A percentile compares a stretch with the other conserved stretches of the same genome.
Evolutionary conservation across 1,140 invertebrate species (phyloP).

Genomic region (Pogonomyrmex barbatus): DNA sequence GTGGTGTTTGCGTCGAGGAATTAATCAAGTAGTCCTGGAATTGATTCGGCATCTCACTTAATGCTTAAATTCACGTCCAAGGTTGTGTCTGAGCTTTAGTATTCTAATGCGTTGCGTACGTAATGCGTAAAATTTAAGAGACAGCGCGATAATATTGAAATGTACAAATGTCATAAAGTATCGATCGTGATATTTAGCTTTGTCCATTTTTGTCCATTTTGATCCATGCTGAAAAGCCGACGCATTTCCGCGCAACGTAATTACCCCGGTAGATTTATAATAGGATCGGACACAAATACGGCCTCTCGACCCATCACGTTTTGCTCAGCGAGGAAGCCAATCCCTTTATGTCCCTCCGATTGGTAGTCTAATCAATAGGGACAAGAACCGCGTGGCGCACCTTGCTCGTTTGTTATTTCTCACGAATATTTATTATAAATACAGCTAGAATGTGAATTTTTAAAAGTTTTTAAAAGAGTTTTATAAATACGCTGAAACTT

Average conservation of each 20-base stretch:
- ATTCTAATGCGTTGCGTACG: constrained; percentile 15
- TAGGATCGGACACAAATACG: constrained; percentile 76
- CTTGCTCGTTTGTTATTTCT: constrained; percentile 2
- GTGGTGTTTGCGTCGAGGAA: neutral
- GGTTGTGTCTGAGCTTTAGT: neutral
- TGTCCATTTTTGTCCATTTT: constrained; percentile 20
- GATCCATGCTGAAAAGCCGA: neutral
- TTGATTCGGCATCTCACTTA: neutral
- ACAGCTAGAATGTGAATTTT: neutral
- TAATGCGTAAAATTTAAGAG: constrained; percentile 8
- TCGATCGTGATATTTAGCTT: constrained; percentile 38
- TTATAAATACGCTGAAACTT: neutral
- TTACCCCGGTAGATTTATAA: constrained; percentile 74
- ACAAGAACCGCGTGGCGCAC: constrained; percentile 61
- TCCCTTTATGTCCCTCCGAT: constrained; percentile 59
- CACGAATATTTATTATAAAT: constrained; percentile 1
- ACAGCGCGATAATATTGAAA: neutral
- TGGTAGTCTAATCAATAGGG: constrained; percentile 72
- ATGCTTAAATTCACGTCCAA: constrained; percentile 26
- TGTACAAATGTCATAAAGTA: neutral
- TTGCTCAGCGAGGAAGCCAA: constrained; percentile 69
- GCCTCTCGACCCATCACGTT: constrained; percentile 71
- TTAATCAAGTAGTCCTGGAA: neutral
- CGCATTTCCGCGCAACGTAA: constrained; percentile 49
- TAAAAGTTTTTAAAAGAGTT: neutral